Conservation (phyloP, 1,140 invertebrate genomes). For the Popillia japonica region DNA sequence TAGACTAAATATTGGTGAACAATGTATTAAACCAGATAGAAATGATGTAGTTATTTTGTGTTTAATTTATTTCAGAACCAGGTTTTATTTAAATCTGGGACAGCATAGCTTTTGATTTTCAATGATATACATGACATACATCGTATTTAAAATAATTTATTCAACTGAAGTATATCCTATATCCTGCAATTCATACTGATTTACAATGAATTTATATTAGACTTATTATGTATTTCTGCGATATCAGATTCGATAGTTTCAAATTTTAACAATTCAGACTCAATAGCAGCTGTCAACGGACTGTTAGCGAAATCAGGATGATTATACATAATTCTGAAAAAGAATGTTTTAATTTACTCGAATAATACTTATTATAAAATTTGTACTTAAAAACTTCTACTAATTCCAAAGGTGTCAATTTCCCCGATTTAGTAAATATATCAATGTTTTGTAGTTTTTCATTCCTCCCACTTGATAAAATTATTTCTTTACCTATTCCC, state of each 20-base stretch:
- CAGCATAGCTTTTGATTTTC: too few species aligned
- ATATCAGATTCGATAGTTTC: conserved; percentile 53
- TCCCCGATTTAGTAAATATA: conserved; percentile 54
- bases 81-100: too few species aligned
- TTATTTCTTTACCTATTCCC: conserved; percentile 48
- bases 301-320: conserved; percentile 49
- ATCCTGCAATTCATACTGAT: too few species aligned
- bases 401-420: conserved; percentile 53
- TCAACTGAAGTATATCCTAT: too few species aligned
- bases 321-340: conserved; percentile 52
- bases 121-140: too few species aligned
- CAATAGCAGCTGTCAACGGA: conserved; percentile 52
- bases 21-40: too few species aligned
- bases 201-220: background rate
- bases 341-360: conserved; percentile 5
- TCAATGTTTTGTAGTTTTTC: conserved; percentile 50
- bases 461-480: conserved; percentile 49
- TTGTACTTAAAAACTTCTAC: conserved; percentile 53
- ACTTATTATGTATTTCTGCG: conserved; percentile 31
- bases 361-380: background rate
- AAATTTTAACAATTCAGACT: conserved; percentile 52
- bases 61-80: too few species aligned
- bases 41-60: too few species aligned
- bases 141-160: too few species aligned
- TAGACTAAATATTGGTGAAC: too few species aligned